Conservation (phyloP, 2,113 vertebrate genomes). For the Gyps fulvus region DNA sequence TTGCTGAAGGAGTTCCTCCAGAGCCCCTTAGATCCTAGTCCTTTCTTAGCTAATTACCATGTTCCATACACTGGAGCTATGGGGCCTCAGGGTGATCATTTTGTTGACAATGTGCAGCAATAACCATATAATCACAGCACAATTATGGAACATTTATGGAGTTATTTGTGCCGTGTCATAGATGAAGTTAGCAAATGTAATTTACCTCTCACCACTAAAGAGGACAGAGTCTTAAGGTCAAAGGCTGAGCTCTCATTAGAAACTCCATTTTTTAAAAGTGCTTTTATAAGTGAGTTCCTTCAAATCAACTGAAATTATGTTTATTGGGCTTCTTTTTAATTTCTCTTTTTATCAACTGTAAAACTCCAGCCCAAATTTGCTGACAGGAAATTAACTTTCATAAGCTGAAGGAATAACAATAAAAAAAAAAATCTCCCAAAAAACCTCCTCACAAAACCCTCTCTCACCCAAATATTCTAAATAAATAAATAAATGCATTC, state of each 20-base stretch:
- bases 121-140: constrained; percentile 59
- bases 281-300: not conserved
- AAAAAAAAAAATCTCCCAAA: not conserved
- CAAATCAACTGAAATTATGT: not conserved
- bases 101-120: constrained; percentile 65
- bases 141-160: constrained; percentile 63
- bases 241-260: not conserved
- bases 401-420: not conserved
- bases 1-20: constrained; percentile 14
- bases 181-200: constrained; percentile 50
- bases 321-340: not conserved
- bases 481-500: not conserved
- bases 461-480: not conserved
- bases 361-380: not conserved
- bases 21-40: not conserved
- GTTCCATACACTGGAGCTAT: constrained; percentile 30
- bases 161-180: constrained; percentile 35
- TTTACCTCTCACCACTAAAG: constrained; percentile 32
- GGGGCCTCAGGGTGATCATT: constrained; percentile 44
- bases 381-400: not conserved
- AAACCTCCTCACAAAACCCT: not conserved
- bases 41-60: constrained; percentile 50
- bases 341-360: not conserved
- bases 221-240: constrained; percentile 46
- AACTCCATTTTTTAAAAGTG: not conserved